A percentile compares a stretch with the other conserved stretches of the same genome.
Conservation (phyloP, 2,113 vertebrate species). For the Lepidothrix coronata region DNA sequence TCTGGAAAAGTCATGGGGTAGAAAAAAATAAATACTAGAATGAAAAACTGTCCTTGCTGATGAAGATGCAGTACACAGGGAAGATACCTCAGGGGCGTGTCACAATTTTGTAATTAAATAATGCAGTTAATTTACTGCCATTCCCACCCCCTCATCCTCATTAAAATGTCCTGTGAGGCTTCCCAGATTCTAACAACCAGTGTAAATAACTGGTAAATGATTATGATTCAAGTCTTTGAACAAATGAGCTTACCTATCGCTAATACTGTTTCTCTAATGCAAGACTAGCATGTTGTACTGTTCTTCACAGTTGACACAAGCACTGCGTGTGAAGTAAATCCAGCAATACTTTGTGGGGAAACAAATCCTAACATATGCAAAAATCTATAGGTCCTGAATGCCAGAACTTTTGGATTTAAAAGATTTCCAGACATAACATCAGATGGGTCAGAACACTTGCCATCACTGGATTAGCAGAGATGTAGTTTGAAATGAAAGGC, state of each 20-base stretch:
- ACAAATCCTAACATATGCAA: neutral
- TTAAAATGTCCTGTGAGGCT: neutral
- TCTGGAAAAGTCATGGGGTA: neutral
- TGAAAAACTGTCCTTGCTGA: neutral
- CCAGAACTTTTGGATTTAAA: neutral
- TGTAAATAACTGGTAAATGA: neutral
- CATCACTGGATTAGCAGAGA: neutral
- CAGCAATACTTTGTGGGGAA: neutral
- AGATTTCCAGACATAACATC: neutral
- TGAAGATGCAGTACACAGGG: neutral
- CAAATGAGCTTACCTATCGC: neutral
- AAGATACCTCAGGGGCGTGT: fast-evolving
- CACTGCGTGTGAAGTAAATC: neutral
- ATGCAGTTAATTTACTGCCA: neutral
- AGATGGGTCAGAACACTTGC: neutral
- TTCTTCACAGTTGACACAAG: neutral
- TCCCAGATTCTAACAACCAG: neutral
- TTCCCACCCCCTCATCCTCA: neutral
- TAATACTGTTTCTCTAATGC: neutral
- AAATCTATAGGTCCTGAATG: neutral
- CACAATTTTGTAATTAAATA: neutral
- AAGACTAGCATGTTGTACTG: neutral
- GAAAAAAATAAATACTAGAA: neutral
- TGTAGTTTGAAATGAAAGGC: neutral
- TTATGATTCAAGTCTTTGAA: neutral